Percentiles rank a stretch among this genome's conserved stretches.
Evolutionary conservation across 2,113 vertebrate species (phyloP).

Genomic region (Antidorcas marsupialis): DNA sequence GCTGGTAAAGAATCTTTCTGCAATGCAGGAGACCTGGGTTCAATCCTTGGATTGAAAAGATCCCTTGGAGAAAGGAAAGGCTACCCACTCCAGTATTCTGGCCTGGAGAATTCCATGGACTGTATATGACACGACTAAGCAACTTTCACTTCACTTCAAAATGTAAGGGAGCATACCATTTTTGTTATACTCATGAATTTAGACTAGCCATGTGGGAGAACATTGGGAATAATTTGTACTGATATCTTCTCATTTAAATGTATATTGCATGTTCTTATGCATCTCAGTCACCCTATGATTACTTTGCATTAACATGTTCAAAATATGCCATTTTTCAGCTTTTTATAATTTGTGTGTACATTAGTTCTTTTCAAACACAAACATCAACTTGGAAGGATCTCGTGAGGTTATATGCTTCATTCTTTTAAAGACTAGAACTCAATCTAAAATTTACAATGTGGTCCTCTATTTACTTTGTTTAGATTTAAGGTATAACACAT

Average conservation of each 20-base stretch:
- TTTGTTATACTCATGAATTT: conserved; percentile 14
- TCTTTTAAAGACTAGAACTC: neutral
- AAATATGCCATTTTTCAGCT: neutral
- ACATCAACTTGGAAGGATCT: neutral
- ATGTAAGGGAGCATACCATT: neutral
- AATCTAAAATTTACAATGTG: neutral
- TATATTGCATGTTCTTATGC: neutral
- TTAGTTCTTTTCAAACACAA: neutral
- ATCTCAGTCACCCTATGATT: neutral
- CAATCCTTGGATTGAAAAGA: neutral
- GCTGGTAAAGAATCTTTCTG: neutral
- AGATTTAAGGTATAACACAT: neutral
- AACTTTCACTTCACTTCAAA: neutral
- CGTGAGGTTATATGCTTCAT: neutral
- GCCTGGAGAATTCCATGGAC: neutral
- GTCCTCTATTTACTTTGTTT: neutral
- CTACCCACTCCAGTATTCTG: neutral
- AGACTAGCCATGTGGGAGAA: neutral
- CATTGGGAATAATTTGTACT: conserved; percentile 6
- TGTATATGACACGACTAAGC: accelerated
- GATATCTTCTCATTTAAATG: neutral
- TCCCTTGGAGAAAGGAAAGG: neutral
- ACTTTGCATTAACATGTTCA: neutral
- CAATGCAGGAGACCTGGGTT: neutral
- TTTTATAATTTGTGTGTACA: neutral